phyloP scores from a whole-genome alignment of 2,888 invertebrate genomes.

The Aproaerema taeniolella region DNA sequence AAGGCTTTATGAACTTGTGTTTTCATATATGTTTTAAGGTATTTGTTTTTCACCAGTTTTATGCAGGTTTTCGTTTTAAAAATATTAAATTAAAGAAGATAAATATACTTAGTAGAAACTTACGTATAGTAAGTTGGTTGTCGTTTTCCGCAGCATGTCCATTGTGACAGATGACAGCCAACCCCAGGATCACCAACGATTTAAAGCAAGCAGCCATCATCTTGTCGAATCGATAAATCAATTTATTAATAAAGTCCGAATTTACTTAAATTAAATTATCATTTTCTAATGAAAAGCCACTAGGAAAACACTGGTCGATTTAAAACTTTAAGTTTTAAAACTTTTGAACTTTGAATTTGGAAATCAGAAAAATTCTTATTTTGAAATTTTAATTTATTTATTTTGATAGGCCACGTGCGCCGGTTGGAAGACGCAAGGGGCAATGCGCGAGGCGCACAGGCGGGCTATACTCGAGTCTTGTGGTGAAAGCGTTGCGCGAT shows the following conservation, averaged over 20 bases:
- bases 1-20: too few relatives aligned
- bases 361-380: slow-evolving; percentile 3
- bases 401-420: slow-evolving; percentile 45
- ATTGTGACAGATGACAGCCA: slow-evolving; percentile 47
- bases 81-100: too few relatives aligned
- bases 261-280: background rate
- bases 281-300: background rate
- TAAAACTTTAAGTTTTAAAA: slow-evolving; percentile 19
- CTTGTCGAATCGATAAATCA: slow-evolving; percentile 15
- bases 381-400: background rate
- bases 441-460: slow-evolving; percentile 41
- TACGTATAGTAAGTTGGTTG: slow-evolving; percentile 48
- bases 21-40: too few relatives aligned
- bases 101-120: too few relatives aligned
- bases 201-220: slow-evolving; percentile 53
- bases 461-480: slow-evolving; percentile 64
- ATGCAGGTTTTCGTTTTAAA: too few relatives aligned
- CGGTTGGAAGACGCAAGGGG: slow-evolving; percentile 48
- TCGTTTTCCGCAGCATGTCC: slow-evolving; percentile 57
- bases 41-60: too few relatives aligned
- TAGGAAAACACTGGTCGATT: slow-evolving; percentile 1
- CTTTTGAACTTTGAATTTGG: background rate
- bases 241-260: slow-evolving; percentile 20
- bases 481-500: slow-evolving; percentile 69
- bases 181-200: slow-evolving; percentile 50